phyloP scores from a whole-genome alignment of 2,797 vertebrate genomes.

The Melopsittacus undulatus region DNA sequence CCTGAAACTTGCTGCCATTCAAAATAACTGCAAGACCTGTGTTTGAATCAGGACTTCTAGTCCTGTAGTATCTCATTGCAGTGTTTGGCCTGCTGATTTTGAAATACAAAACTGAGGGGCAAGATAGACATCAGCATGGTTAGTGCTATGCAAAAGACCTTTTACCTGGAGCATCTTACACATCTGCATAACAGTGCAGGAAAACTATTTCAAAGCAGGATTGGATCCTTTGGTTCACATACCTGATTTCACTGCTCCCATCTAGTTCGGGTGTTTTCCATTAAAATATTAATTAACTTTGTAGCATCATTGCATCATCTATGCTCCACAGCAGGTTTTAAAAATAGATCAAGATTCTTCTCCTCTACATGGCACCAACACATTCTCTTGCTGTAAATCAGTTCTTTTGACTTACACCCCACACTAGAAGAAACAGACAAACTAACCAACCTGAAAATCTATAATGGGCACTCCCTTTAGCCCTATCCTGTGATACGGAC shows the following conservation, averaged over 20 bases:
- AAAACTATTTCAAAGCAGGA: background rate
- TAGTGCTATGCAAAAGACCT: background rate
- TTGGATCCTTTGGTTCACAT: background rate
- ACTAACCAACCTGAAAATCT: background rate
- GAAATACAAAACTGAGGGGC: background rate
- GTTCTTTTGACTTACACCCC: background rate
- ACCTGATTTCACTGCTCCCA: background rate
- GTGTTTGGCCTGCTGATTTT: background rate
- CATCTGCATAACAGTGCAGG: background rate
- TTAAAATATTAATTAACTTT: constrained; percentile 18
- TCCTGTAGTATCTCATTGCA: background rate
- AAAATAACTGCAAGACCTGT: background rate
- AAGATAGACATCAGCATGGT: background rate
- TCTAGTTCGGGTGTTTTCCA: background rate
- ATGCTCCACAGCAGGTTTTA: background rate
- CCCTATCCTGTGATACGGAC: background rate
- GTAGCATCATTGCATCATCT: background rate
- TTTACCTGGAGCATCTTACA: background rate
- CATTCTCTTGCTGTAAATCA: background rate
- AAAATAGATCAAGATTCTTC: background rate
- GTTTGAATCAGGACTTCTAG: background rate
- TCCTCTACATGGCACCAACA: background rate
- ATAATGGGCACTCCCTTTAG: background rate
- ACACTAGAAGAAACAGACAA: background rate
- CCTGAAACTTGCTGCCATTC: background rate